Evolutionary conservation across 2,113 vertebrate genomes (phyloP), one percentile per base, ranked within the genome.

Genomic region (Laticauda laticaudata): DNA sequence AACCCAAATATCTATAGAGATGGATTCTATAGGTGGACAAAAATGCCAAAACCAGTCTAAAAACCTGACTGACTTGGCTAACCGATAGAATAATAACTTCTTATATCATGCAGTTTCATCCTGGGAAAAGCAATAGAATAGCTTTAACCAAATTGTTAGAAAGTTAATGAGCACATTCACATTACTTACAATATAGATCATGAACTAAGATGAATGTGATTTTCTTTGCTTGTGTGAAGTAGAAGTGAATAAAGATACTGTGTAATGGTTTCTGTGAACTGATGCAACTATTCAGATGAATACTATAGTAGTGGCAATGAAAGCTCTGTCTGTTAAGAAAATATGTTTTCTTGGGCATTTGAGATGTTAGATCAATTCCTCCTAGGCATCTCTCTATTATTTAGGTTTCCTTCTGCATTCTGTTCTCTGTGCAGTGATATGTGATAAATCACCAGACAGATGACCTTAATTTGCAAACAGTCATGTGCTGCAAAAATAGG

Each of bases 351-450:
- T 93, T 81, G 0, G 93, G 43, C 89, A 91, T 91, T 89, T 93
- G 93, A 90, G 34, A 23, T 61, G 23, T 23, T 87, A 54, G 12
- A 91, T 96, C 90, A 34, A 59, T 92, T 59, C 45, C 29, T 96
- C 94, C 45, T 9, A 92, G 88, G 93, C 92, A 94, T 53, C 90
- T 92, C 86, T 85, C 94, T 20, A 21, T 93, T 91, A 88, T 95
- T 88, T 95, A 96, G 92, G 61, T 64, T 93, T 91, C 94, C 91
- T 96, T 95, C 90, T 90, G 92, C 0, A 0, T 23, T 53, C 54
- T 97, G 96, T 96, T 96, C 95, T 96, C 95, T 94, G 95, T 92
- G 91, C 21, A 11, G 24, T 88, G 56, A 56, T 69, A 61, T 0
- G 14, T n/a, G 1, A 96, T 97, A 96, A 95, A 94, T 96, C 95